Evolutionary conservation across 2,113 vertebrate genomes (phyloP).

Genomic region (Setophaga kirtlandii): DNA sequence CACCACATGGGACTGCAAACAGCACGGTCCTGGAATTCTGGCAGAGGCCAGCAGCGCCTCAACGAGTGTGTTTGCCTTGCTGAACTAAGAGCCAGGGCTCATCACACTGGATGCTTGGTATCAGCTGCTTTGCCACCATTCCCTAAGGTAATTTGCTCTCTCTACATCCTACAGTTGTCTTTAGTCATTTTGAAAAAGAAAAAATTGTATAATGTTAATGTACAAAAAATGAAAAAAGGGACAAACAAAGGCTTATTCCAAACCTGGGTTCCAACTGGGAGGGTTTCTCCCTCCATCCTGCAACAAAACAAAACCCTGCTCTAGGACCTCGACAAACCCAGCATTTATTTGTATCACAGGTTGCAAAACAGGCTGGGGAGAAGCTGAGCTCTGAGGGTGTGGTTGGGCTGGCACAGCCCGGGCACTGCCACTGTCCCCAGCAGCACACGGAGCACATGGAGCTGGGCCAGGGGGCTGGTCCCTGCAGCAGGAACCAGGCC

Average conservation of each 20-base stretch:
- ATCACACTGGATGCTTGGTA: background rate
- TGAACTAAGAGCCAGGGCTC: background rate
- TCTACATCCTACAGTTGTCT: background rate
- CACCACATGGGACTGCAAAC: background rate
- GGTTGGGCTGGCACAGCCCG: background rate
- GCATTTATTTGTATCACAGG: background rate
- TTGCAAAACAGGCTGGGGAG: background rate
- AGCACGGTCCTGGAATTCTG: background rate
- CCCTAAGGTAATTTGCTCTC: background rate
- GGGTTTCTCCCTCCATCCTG: background rate
- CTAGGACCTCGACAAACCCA: background rate
- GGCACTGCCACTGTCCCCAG: background rate
- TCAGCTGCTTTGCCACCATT: background rate
- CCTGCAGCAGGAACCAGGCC: background rate
- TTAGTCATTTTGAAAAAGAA: background rate
- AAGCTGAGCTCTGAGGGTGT: rapidly evolving
- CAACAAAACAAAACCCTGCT: background rate
- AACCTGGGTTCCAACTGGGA: background rate
- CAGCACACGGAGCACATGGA: rapidly evolving
- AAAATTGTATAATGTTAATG: rapidly evolving
- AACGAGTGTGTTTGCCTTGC: rapidly evolving
- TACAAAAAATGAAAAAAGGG: background rate
- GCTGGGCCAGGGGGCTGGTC: rapidly evolving
- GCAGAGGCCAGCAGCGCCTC: background rate
- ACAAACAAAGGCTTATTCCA: background rate